Conservation (phyloP, 2,797 vertebrate species). For the Bradypodion pumilum region DNA sequence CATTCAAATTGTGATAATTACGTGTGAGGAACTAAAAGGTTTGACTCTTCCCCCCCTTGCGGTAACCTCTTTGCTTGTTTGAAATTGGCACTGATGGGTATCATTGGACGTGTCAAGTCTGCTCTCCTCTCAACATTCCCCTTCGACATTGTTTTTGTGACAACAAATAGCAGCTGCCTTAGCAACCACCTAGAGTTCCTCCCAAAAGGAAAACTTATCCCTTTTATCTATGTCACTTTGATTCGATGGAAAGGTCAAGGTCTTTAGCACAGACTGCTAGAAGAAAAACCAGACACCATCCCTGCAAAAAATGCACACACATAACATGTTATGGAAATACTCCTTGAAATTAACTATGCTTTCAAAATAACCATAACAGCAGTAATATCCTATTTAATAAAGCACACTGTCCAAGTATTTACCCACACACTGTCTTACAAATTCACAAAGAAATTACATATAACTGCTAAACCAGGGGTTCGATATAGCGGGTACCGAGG, state of each 20-base stretch:
- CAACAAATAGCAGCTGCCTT: slow-evolving; percentile 30
- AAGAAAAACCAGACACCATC: neutral
- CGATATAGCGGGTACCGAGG: too few species aligned
- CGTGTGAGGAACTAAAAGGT: neutral
- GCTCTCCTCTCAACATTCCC: neutral
- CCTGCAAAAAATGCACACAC: neutral
- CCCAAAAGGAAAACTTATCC: slow-evolving; percentile 1
- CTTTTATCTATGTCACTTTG: neutral
- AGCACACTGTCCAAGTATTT: too few species aligned
- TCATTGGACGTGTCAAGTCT: neutral
- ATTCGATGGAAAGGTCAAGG: slow-evolving; percentile 2
- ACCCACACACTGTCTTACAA: too few species aligned
- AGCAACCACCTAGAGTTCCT: slow-evolving; percentile 18
- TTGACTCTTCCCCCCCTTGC: neutral
- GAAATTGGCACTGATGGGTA: neutral
- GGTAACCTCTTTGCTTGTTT: neutral
- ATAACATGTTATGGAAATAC: neutral
- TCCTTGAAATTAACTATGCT: neutral
- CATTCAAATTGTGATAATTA: neutral
- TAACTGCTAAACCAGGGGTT: too few species aligned
- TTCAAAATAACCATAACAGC: neutral
- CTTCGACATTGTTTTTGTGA: neutral
- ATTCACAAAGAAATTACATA: too few species aligned
- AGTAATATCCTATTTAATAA: too few species aligned
- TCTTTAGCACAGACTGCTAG: neutral